Evolutionary conservation across 2,888 invertebrate genomes (phyloP).

Genomic region (Papilio elwesi): DNA sequence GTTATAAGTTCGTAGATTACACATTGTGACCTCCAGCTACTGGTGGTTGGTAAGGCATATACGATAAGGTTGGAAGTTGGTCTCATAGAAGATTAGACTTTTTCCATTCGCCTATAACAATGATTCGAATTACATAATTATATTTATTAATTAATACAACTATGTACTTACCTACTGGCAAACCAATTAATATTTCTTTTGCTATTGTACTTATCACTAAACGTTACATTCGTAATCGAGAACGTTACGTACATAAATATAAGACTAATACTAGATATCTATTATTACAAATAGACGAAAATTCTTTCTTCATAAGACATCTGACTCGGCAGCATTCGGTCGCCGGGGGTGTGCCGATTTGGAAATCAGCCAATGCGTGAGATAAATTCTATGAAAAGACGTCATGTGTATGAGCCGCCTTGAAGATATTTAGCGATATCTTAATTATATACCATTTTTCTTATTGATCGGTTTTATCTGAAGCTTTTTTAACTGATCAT

Average conservation of each 20-base stretch:
- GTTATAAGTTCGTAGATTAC: too few relatives aligned
- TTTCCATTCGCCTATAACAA: too few relatives aligned
- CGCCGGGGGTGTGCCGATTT: constrained; percentile 59
- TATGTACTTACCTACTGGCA: too few relatives aligned
- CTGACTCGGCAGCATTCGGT: constrained; percentile 39
- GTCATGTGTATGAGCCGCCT: constrained; percentile 42
- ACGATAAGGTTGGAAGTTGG: too few relatives aligned
- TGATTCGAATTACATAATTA: too few relatives aligned
- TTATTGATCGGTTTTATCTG: neutral
- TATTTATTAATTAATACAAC: too few relatives aligned
- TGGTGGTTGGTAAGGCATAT: too few relatives aligned
- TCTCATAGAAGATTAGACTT: too few relatives aligned
- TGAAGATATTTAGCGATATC: constrained; percentile 19
- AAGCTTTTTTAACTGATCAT: neutral
- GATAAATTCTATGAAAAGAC: constrained; percentile 53
- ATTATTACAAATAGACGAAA: constrained; percentile 26
- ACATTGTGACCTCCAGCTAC: too few relatives aligned
- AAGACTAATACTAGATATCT: constrained; percentile 25
- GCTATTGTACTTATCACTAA: neutral
- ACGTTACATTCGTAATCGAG: neutral
- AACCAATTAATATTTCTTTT: too few relatives aligned
- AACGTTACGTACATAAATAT: constrained; percentile 18
- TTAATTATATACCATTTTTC: constrained; percentile 13
- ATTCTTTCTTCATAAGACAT: constrained; percentile 27
- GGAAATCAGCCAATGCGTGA: constrained; percentile 64